Conservation (phyloP, 1,140 invertebrate genomes). For the Zaprionus ornatus region DNA sequence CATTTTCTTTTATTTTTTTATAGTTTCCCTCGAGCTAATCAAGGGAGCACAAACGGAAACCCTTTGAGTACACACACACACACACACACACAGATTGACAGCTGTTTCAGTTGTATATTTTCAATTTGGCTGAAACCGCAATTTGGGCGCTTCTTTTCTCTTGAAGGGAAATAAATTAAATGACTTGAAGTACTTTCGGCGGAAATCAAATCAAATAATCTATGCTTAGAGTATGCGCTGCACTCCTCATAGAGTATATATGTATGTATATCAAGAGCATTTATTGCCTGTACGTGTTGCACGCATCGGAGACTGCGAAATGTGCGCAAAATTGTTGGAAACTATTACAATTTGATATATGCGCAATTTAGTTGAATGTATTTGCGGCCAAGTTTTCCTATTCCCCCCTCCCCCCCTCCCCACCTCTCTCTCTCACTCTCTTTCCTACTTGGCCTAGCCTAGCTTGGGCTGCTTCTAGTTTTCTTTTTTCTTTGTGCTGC, state of each 20-base stretch:
- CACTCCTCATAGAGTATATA: constrained; percentile 15
- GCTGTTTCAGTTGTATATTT: constrained; percentile 41
- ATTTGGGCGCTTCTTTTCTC: not conserved
- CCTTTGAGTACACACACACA: not conserved
- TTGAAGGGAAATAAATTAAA: constrained; percentile 28
- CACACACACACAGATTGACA: constrained; percentile 21
- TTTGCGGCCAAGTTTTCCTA: constrained; percentile 36
- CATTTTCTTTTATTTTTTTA: constrained; percentile 23
- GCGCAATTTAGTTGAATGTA: constrained; percentile 62
- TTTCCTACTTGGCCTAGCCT: not conserved
- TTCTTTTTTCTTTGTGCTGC: constrained; percentile 1
- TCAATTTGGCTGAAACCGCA: constrained; percentile 43
- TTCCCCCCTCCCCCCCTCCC: not conserved
- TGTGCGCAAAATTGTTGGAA: constrained; percentile 61
- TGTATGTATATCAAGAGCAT: constrained; percentile 13
- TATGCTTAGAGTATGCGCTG: constrained; percentile 27
- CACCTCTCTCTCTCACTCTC: not conserved
- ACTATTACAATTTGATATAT: constrained; percentile 68
- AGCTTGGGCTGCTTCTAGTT: not conserved
- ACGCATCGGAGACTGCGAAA: constrained; percentile 56
- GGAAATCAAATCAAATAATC: constrained; percentile 52
- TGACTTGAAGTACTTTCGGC: constrained; percentile 37
- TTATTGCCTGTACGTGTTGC: constrained; percentile 61
- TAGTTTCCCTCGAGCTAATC: constrained; percentile 34
- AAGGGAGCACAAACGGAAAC: constrained; percentile 30